These are phyloP conservation scores for Crypturellus tataupa DNA, from an alignment of 2,797 vertebrate genomes.

Conservation along the genomic window DNA sequence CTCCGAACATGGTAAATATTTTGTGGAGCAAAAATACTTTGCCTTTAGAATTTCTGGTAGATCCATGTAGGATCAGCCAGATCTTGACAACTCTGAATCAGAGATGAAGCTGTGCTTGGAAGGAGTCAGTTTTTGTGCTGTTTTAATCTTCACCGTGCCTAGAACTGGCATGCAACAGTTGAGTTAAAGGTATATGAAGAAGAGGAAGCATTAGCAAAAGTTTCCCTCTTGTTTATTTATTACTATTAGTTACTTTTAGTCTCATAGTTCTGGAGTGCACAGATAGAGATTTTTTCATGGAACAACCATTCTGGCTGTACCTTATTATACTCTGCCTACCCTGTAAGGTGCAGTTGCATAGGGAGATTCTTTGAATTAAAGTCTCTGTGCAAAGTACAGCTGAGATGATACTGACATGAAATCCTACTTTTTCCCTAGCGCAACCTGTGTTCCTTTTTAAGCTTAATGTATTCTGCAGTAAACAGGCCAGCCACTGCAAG, in stretches of 20 bases:
- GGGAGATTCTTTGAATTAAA: not conserved
- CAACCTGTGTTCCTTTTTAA: not conserved
- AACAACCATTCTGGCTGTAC: not conserved
- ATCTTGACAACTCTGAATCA: not conserved
- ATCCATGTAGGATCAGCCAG: not conserved
- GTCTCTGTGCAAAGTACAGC: not conserved
- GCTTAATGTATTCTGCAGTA: not conserved
- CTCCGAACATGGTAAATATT: not conserved
- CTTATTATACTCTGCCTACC: not conserved
- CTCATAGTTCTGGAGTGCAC: not conserved
- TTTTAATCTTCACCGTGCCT: not conserved
- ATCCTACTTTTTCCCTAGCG: rapidly evolving
- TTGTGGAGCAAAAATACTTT: not conserved
- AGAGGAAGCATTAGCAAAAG: not conserved
- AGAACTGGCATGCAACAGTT: not conserved
- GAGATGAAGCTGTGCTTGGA: not conserved
- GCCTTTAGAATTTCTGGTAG: not conserved
- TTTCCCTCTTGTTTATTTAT: not conserved
- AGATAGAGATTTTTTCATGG: not conserved
- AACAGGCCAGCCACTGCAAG: not conserved
- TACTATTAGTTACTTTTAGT: not conserved
- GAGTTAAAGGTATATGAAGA: not conserved
- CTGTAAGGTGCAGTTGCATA: not conserved
- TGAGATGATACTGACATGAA: not conserved
- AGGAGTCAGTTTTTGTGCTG: not conserved